These are phyloP conservation scores for Drosophila pegasa DNA, from an alignment of 2,888 invertebrate genomes.

Conservation along the genomic window DNA sequence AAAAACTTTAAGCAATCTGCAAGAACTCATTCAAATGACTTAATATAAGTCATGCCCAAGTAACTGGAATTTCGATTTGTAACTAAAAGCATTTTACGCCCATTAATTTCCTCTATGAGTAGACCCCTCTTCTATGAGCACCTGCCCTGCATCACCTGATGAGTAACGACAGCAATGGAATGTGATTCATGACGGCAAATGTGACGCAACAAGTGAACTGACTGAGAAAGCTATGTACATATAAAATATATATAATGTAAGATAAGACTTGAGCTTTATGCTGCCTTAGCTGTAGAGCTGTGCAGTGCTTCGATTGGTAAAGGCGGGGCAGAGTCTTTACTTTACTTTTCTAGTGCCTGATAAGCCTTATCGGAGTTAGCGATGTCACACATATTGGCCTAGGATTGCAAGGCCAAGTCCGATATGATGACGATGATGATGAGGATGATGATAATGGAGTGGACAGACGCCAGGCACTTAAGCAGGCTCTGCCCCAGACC, in stretches of 20 bases:
- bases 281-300: neutral
- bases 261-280: neutral
- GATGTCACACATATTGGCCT: slow-evolving; percentile 8
- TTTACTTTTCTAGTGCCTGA: slow-evolving; percentile 4
- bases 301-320: neutral
- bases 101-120: neutral
- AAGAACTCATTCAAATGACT: too few species aligned
- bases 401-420: slow-evolving; percentile 14
- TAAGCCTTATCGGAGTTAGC: slow-evolving; percentile 37
- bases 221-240: neutral
- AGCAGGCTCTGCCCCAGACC: slow-evolving; percentile 39
- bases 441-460: slow-evolving; percentile 31
- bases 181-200: slow-evolving; percentile 21
- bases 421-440: slow-evolving; percentile 1
- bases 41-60: neutral
- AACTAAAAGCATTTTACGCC: neutral
- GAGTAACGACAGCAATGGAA: slow-evolving; percentile 1
- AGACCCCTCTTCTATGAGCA: neutral
- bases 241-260: neutral
- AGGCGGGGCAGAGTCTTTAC: neutral
- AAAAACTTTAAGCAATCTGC: too few species aligned
- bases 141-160: slow-evolving; percentile 1
- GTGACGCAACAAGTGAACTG: neutral
- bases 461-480: slow-evolving; percentile 62
- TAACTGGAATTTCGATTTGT: neutral